Evolutionary conservation across 2,797 vertebrate species (phyloP), one percentile per base, ranked within the genome.

Genomic region (Perodicticus potto): DNA sequence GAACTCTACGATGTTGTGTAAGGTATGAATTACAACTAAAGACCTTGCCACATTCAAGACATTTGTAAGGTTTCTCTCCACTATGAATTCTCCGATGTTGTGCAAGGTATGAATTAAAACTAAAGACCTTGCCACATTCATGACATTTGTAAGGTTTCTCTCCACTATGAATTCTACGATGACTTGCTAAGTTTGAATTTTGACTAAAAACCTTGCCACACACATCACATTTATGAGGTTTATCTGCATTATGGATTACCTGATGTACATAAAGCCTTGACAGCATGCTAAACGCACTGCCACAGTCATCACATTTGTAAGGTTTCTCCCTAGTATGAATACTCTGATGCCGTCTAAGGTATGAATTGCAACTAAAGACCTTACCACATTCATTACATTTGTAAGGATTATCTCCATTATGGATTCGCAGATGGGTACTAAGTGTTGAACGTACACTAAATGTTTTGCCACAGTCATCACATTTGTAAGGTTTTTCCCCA

Each of bases 271-370:
- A 45, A 45, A 45, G 45, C 45, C 45, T 45, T 45, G 45, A 45
- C 45, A 45, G 45, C 45, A 55, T 76, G 10, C 59, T 76, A 55
- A 93, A 93, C 3, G 55, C 23, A 55, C 82, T 78, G 3, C 85
- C 85, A 32, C 85, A 93, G 25, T 80, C 65, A 5, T 19, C 16
- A 72, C 92, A 88, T 49, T 88, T n/a, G 34, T 89, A 94, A 29
- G 93, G 78, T 49, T 89, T 94, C 45, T 89, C 86, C 11, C 76
- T 49, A 34, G 49, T 78, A 34, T 57, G 49, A 57, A 78, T 57
- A 4, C n/a, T 83, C 67, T 72, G 34, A 16, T 94, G 92, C 61
- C 73, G 55, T 61, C 25, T 70, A 3, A 94, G 92, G n/a, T 53
- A 63, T 25, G 86, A 81, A 45, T 80, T 76, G 11, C 61, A 80